These are phyloP conservation scores for Muscicapa striata DNA, from an alignment of 2,797 vertebrate species.

Conservation along the genomic window DNA sequence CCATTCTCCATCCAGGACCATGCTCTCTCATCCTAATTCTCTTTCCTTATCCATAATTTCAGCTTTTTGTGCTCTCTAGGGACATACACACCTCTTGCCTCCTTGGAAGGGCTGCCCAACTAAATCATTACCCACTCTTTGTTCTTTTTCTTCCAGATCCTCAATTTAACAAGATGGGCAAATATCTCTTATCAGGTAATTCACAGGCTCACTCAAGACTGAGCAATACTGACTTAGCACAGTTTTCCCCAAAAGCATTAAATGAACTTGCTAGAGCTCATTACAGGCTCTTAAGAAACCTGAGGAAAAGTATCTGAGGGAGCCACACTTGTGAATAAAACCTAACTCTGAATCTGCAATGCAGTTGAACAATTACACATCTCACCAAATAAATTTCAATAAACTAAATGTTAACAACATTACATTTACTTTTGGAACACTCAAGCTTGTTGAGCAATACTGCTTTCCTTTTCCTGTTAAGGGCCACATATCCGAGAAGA, in stretches of 20 bases:
- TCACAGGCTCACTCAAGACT: background rate
- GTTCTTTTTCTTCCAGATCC: background rate
- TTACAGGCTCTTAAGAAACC: conserved; percentile 21
- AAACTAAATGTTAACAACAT: background rate
- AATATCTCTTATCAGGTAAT: background rate
- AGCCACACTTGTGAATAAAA: conserved; percentile 57
- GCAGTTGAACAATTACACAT: background rate
- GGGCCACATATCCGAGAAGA: background rate
- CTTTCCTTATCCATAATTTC: background rate
- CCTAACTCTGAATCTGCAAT: background rate
- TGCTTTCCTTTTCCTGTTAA: conserved; percentile 4
- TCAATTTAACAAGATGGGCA: background rate
- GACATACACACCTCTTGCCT: background rate
- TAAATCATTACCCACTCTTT: background rate
- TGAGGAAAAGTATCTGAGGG: conserved; percentile 42
- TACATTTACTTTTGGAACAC: conserved; percentile 42
- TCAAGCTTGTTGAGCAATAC: background rate
- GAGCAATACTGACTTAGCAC: background rate
- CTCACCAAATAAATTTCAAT: conserved; percentile 10
- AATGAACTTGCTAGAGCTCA: background rate
- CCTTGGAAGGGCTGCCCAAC: background rate
- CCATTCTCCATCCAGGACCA: background rate
- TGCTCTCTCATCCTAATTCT: background rate
- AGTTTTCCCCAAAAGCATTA: background rate
- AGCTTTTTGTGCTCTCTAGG: background rate